Conservation (phyloP, 2,888 invertebrate genomes). For the Acholoe squamosa region DNA sequence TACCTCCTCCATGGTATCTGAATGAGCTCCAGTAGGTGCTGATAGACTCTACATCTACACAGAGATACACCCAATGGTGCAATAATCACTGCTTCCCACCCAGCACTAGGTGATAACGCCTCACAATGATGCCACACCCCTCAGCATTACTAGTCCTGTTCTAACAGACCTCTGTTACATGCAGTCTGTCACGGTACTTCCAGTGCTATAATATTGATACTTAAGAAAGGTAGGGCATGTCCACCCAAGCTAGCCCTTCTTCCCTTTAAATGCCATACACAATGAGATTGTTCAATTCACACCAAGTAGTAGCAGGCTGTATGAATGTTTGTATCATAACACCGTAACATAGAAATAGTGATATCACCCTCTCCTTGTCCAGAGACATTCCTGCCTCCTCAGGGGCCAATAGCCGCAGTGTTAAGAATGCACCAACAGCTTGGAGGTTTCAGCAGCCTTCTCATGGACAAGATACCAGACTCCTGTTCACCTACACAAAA, state of each 20-base stretch:
- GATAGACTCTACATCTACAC: not conserved
- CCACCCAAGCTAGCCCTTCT: too few species aligned
- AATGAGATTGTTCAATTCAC: too few species aligned
- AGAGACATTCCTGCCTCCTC: not conserved
- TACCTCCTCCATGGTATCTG: not conserved
- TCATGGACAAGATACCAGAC: not conserved
- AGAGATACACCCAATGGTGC: slow-evolving; percentile 19
- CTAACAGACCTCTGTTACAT: too few species aligned
- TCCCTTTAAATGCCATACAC: too few species aligned
- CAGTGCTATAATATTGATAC: too few species aligned
- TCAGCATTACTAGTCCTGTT: too few species aligned
- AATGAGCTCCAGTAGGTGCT: not conserved
- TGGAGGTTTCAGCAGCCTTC: not conserved
- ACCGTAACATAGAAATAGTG: too few species aligned
- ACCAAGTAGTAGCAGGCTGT: too few species aligned
- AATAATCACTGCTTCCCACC: not conserved
- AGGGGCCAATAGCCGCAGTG: not conserved
- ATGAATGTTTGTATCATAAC: too few species aligned
- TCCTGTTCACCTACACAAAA: not conserved
- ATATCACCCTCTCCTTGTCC: too few species aligned
- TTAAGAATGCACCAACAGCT: not conserved
- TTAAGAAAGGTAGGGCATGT: too few species aligned
- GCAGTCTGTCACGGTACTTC: too few species aligned
- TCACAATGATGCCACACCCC: not conserved
- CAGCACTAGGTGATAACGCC: not conserved